Evolutionary conservation across 2,888 invertebrate species (phyloP).

Genomic region (Oligia strigilis): DNA sequence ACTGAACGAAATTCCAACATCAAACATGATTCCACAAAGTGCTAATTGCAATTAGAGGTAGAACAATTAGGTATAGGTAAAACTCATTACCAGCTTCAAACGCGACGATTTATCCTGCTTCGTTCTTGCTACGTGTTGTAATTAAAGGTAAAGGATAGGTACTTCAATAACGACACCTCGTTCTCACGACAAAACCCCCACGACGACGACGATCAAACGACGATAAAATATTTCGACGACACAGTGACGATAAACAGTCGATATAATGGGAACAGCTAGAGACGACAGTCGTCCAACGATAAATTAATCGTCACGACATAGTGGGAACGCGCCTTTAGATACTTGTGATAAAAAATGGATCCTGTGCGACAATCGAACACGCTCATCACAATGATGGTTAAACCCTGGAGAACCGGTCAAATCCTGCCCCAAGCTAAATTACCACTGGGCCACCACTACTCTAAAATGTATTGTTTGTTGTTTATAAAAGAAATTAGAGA

Average conservation of each 20-base stretch:
- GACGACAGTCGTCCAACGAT: no score
- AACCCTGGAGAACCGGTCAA: background rate
- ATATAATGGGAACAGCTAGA: no score
- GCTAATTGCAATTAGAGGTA: slow-evolving; percentile 18
- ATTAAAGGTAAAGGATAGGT: background rate
- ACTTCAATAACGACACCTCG: background rate
- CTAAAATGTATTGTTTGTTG: slow-evolving; percentile 1
- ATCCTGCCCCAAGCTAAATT: background rate
- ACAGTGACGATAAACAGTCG: no score
- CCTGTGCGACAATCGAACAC: background rate
- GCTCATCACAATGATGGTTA: background rate
- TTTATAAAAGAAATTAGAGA: background rate
- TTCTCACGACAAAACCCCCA: no score
- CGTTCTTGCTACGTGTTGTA: no score
- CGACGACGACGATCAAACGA: no score
- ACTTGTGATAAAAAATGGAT: background rate
- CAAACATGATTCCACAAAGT: slow-evolving; percentile 7
- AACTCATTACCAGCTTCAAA: slow-evolving; percentile 23
- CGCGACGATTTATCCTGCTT: background rate
- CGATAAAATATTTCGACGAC: no score
- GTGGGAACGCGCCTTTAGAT: background rate
- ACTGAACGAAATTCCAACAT: background rate
- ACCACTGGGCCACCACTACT: background rate
- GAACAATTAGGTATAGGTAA: background rate
- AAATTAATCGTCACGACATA: no score